Evolutionary conservation across 2,888 invertebrate genomes (phyloP), one percentile per base, ranked within the genome.

Genomic region (Meteorus cinctellus): DNA sequence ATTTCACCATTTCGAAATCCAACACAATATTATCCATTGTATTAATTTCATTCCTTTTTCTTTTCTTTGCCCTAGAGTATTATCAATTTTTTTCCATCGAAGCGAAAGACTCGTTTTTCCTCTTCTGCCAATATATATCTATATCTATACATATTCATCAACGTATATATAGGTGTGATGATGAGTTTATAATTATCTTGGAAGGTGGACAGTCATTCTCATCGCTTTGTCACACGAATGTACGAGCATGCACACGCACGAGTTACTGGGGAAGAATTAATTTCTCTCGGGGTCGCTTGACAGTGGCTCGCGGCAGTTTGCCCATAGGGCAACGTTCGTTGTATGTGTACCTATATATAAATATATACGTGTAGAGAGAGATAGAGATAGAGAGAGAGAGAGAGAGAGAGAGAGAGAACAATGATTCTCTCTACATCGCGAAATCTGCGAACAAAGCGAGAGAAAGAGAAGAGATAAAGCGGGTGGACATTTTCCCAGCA

Each of bases 281-380:
- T 73, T 73, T 73, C 73, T 73, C 73, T 67, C 66, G 73, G 73
- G 73, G 73, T 73, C 73, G 55, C 19, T 73, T 73, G 74, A 77
- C 69, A 71, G 31, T 78, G 66, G 62, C 72, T 62, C 63, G 51
- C 66, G 68, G 59, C 72, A 69, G 68, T 63, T 72, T 65, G 29
- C 24, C 55, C 41, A 72, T 27, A 68, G 34, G 31, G n/a, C 70
- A 24, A 45, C 59, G 41, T 36, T 65, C 65, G 65, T 67, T 67
- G 27, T 12, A 60, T 5, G 16, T 14, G 14, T 41, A 29, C n/a
- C 3, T 55, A 34, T 60, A 29, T 55, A 24, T 59, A 31, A 31
- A 24, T 59, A 29, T 70, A 55, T 65, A 16, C 41, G 34, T 63
- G 36, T 73, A 62, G 27, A 48, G 60, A 73, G 62, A 29, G 68